Base-by-base conservation (phyloP, 2,797 vertebrate genomes). In the Phalanger gymnotis region DNA sequence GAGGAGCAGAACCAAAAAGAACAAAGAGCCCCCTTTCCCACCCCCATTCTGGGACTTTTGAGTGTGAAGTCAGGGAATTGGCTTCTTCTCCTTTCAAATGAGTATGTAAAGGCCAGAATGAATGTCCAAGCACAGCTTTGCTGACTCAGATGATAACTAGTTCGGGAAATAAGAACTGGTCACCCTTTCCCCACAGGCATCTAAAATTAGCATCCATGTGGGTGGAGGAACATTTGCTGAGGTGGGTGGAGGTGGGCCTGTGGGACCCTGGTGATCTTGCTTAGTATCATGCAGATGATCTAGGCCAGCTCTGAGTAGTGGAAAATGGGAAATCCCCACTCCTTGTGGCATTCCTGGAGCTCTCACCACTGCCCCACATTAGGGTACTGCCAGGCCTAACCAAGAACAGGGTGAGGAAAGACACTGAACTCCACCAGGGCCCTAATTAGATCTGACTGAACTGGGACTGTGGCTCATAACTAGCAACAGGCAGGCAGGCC, bases 301-400 rank as follows among this genome's bases (percentile, higher is more conserved):
- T 0, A 81, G 53, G 40, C 31, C n/a, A 91, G 34, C 27, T 90
- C 0, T 54, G 90, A 73, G 12, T 16, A 0, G 0, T 13, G 4
- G 51, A 95, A 56, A 52, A 53, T n/a, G 28, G 55, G 54, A 40
- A 95, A 90, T 53, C 0, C 11, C 55, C 90, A 91, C 87, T 52
- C 31, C 34, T 30, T 4, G 0, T n/a, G 57, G 52, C 12, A 1
- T 13, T n/a, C 53, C 25, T 7, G 5, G 0, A 5, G 5, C 11
- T 0, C 4, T 4, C 22, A 66, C 5, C 22, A n/a, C 12, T 1
- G n/a, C 19, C 51, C 92, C 16, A 4, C 0, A 1, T 87, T 27
- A 51, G 40, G 40, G 40, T 51, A 10, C 3, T 51, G 40, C 9
- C 27, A 47, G 9, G 3, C 13, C 73, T 87, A 51, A 87, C 40